Base-by-base conservation (phyloP, 2,888 invertebrate species). In the Sarcophaga subvicina region DNA sequence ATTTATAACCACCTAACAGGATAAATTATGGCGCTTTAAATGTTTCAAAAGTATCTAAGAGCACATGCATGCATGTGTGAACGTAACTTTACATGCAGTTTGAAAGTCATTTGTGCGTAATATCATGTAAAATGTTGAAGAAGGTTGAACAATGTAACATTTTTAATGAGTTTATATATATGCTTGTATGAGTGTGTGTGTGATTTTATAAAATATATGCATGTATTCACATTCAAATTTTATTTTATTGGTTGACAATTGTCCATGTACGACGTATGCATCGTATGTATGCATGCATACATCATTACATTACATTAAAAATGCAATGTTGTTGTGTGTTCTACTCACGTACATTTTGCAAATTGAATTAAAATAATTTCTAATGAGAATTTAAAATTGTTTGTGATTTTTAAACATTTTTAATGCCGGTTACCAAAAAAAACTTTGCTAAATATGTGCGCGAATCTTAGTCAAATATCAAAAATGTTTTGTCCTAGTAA, bases 1-100 rank as follows among this genome's bases (percentile, higher is more conserved):
- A 75, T 78, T 86, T 83, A 66, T 70, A 66, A 72, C 83, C 86
- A 81, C 86, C 81, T 78, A 83, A 66, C 73, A 75, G 75, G 5
- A 81, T 84, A 87, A 86, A 76, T 81, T 87, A 84, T 81, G 75
- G 75, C 67, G 37, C 54, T 37, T n/a, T 45, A 80, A 80, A 76
- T 62, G 60, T 20, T 37, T 49, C 14, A 45, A 54, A 76, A 70
- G 45, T 11, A 72, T 66, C 76, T 76, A 12, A 17, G 22, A n/a
- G 10, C 5, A 2, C 37, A 22, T 63, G 14, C 4, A 12, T 27
- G 8, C 37, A 5, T 49, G 14, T 22, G 17, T 12, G 17, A 4
- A 54, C 17, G 37, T 37, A 8, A 37, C 37, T 37, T 37, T 49
- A 20, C 22, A 25, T 71, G 22, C 11, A 71, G 25, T 45, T 67